Evolutionary conservation across 2,113 vertebrate genomes (phyloP), one percentile per base, ranked within the genome.

Genomic region (Gymnobelideus leadbeateri): DNA sequence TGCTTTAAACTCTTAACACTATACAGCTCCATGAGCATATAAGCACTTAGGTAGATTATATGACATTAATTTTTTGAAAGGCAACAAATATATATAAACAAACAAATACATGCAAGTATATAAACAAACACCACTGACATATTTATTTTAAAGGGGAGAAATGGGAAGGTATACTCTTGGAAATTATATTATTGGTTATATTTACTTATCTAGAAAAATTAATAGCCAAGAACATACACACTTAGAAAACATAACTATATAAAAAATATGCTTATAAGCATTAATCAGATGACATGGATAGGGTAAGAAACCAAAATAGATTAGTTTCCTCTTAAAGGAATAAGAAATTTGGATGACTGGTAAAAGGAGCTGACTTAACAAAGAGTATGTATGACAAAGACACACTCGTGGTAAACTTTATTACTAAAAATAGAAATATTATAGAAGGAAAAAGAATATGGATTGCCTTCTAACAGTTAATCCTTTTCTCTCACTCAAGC

Each of bases 171-270:
- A 96, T 37, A 95, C 55, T 84, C 47, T 43, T 57, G 53, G 8
- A 51, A 91, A 93, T 91, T 37, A 94, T 25, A 51, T 19, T 25
- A 51, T 19, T 54, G 50, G 7, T 90, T 94, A 51, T n/a, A n/a
- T 91, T 95, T 52, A 55, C 94, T 97, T 94, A 92, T 28, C 2
- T 93, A 93, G 51, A 31, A 51, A 93, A 77, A 89, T 77, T 93
- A 55, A 46, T 51, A 89, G 43, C 57, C 43, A 77, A 19, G 19
- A 77, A 77, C 11, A 31, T 37, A 10, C 10, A n/a, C 3, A 77
- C 37, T 16, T 68, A 16, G 61, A 77, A 61, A n/a, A 77, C 14
- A 77, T 61, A 0, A 19, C 14, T 53, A 61, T 89, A 92, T 28
- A 94, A 92, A 92, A 93, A 91, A 51, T 89, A n/a, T 93, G 28